Conservation (phyloP, 2,113 vertebrate genomes). For the Nyctibius bracteatus region DNA sequence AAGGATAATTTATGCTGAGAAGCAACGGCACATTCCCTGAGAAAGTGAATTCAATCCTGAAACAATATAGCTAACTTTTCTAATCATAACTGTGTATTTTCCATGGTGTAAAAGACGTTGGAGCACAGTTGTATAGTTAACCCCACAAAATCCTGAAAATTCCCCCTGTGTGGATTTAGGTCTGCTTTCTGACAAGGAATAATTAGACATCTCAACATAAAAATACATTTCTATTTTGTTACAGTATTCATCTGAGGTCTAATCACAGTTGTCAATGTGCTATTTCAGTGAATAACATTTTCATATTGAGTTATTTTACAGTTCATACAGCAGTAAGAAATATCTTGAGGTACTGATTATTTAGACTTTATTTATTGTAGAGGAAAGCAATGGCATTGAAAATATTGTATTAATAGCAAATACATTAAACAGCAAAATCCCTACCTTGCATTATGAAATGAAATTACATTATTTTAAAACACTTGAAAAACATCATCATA, state of each 20-base stretch:
- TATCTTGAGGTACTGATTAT: conserved; percentile 41
- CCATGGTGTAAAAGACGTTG: neutral
- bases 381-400: conserved; percentile 63
- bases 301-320: conserved; percentile 55
- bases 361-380: conserved; percentile 48
- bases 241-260: conserved; percentile 42
- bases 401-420: conserved; percentile 67
- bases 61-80: neutral
- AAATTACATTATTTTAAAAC: conserved; percentile 67
- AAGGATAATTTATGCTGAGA: neutral
- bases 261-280: conserved; percentile 62
- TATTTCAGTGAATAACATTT: conserved; percentile 51
- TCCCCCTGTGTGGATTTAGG: neutral
- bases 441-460: conserved; percentile 44
- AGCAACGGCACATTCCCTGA: neutral
- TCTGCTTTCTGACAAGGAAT: conserved; percentile 14
- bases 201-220: conserved; percentile 19
- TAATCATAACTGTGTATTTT: neutral
- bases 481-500: conserved; percentile 57
- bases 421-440: conserved; percentile 50
- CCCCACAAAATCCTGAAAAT: neutral
- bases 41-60: neutral
- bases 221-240: conserved; percentile 55
- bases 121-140: neutral
- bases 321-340: conserved; percentile 49